Evolutionary conservation across 2,888 invertebrate genomes (phyloP).

Genomic region (Ochropleura leucogaster): DNA sequence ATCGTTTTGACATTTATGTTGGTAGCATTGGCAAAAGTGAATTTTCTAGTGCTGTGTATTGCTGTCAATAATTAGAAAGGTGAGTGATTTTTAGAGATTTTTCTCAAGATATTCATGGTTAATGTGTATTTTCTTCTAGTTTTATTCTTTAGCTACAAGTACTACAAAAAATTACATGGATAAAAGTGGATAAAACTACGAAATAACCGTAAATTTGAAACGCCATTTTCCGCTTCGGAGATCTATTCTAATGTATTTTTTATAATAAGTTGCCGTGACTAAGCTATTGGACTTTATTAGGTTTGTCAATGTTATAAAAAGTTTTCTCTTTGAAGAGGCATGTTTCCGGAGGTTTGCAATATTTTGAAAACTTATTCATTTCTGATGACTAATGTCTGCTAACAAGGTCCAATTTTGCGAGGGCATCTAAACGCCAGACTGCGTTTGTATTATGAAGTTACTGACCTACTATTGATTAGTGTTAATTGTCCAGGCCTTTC

Average conservation of each 20-base stretch:
- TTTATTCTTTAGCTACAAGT: conserved; percentile 5
- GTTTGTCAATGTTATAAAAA: conserved; percentile 38
- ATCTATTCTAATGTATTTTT: conserved; percentile 81
- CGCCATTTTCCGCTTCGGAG: conserved; percentile 88
- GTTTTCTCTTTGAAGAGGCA: conserved; percentile 26
- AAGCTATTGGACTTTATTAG: conserved; percentile 55
- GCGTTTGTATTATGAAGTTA: conserved; percentile 57
- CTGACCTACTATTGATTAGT: conserved; percentile 67
- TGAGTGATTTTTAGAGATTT: conserved; percentile 79
- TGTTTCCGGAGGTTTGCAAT: conserved; percentile 38
- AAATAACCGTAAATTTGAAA: conserved; percentile 79
- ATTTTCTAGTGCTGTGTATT: conserved; percentile 85
- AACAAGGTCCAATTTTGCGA: conserved; percentile 72
- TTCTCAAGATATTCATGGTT: conserved; percentile 46
- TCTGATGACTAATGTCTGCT: conserved; percentile 82
- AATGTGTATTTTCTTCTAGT: conserved; percentile 36
- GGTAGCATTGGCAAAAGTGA: conserved; percentile 75
- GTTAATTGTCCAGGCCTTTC: conserved; percentile 62
- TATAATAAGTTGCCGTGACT: conserved; percentile 68
- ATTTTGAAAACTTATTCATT: conserved; percentile 69
- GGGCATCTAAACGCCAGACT: conserved; percentile 58
- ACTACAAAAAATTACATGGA: conserved; percentile 9
- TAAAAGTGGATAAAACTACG: conserved; percentile 50
- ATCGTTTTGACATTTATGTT: conserved; percentile 55
- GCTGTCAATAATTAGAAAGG: conserved; percentile 88